phyloP scores from a whole-genome alignment of 2,113 vertebrate species.

The Stigmatopora nigra region DNA sequence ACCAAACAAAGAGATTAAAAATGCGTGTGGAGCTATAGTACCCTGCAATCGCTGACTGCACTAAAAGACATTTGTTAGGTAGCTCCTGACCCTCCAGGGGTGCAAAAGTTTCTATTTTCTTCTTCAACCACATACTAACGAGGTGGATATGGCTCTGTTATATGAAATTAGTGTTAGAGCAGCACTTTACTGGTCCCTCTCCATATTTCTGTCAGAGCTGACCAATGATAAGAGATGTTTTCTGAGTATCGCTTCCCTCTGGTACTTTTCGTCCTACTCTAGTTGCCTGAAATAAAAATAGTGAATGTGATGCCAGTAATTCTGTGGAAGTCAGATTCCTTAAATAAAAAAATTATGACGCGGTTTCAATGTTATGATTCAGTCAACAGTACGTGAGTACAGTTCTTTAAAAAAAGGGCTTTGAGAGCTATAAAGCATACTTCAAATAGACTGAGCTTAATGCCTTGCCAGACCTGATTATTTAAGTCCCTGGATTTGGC shows the following conservation, averaged over 20 bases:
- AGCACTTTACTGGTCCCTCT: neutral
- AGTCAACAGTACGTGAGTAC: conserved; percentile 1
- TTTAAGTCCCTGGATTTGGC: conserved; percentile 57
- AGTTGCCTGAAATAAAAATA: neutral
- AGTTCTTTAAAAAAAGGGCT: conserved; percentile 8
- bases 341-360: neutral
- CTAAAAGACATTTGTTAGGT: conserved; percentile 42
- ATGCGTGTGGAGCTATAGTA: conserved; percentile 54
- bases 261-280: neutral
- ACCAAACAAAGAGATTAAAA: conserved; percentile 65
- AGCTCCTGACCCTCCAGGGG: conserved; percentile 34
- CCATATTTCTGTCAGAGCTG: neutral
- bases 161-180: neutral
- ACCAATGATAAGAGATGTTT: neutral
- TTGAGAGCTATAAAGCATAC: conserved; percentile 16
- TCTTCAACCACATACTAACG: conserved; percentile 15
- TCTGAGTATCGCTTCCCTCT: neutral
- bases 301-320: neutral
- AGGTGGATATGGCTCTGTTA: conserved; percentile 15
- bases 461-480: conserved; percentile 43
- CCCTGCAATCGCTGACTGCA: conserved; percentile 53
- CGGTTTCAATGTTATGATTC: neutral
- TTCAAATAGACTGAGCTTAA: conserved; percentile 18
- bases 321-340: neutral
- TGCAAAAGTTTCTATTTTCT: conserved; percentile 42